Base-by-base conservation (phyloP, 2,113 vertebrate genomes). In the Tychaedon coryphoeus region DNA sequence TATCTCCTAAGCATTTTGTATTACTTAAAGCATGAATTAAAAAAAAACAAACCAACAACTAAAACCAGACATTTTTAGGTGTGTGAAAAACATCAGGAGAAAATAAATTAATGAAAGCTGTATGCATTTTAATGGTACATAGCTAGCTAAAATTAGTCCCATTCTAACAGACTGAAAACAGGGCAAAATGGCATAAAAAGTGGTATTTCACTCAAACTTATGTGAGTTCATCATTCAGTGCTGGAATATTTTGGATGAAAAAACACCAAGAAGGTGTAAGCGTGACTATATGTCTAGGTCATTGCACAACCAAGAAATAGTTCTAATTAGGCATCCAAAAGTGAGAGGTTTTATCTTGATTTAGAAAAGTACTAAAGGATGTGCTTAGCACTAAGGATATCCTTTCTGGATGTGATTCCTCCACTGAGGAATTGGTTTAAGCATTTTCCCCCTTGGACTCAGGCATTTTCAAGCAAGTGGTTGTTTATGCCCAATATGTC, bases 1-100 rank as follows among this genome's bases (percentile, higher is more conserved):
- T 69, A 72, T 93, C 48, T 90, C 34, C 31, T 57, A 51, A 85
- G 75, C 14, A 26, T 88, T 91, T 94, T 36, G 62, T 38, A 70
- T 86, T 71, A 19, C 43, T 67, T 62, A 65, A n/a, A 83, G 20
- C 28, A 20, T 47, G 33, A 57, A 38, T 34, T 40, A 3, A 2
- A 25, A 66, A 61, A n/a, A 8, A 19, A 19, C 9, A 9, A 53
- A 47, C 9, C 38, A 38, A 22, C 6, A 31, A 17, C 29, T 40
- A 19, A 88, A 71, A 25, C 5, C 31, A 67, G 60, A 61, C 20
- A 3, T 56, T 50, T 72, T 73, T 56, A n/a, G 76, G 16, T 56
- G 19, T 85, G 16, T 84, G 45, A 72, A 70, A 86, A 85, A 47
- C 36, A 61, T 31, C n/a, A 56, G 22, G 45, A 90, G 22, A 8